Evolutionary conservation across 2,888 invertebrate genomes (phyloP).

Genomic region (Nomada goodeniana): DNA sequence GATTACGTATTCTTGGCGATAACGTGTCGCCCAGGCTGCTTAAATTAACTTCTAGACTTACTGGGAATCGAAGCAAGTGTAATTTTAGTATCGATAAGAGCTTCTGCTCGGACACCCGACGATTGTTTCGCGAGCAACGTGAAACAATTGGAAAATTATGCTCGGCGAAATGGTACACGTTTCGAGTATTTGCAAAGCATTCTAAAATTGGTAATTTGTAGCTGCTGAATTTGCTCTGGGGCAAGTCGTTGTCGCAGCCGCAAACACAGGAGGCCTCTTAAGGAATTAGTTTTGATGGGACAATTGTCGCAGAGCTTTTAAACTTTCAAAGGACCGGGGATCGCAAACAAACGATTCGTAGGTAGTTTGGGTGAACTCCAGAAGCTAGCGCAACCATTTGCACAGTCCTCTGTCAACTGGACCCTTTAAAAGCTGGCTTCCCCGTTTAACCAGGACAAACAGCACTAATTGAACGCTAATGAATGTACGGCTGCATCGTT

Average conservation of each 20-base stretch:
- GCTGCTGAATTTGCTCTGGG: conserved; percentile 1
- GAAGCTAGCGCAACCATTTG: conserved; percentile 74
- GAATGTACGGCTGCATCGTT: conserved; percentile 71
- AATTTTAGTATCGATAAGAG: neutral
- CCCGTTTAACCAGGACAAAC: conserved; percentile 79
- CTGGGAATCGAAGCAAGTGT: neutral
- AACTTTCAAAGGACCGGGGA: neutral
- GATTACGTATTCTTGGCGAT: conserved; percentile 15
- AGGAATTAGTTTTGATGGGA: conserved; percentile 3
- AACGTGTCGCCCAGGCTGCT: neutral
- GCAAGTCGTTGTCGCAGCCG: neutral
- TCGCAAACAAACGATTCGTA: conserved; percentile 14
- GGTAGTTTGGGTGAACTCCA: conserved; percentile 49
- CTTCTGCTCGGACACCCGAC: too few relatives aligned
- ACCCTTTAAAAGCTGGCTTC: conserved; percentile 75
- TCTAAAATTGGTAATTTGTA: conserved; percentile 12
- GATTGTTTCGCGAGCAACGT: neutral
- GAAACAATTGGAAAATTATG: neutral
- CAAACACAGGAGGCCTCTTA: neutral
- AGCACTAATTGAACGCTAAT: conserved; percentile 83
- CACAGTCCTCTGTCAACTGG: conserved; percentile 79
- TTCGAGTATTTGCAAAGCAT: neutral
- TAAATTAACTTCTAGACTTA: conserved; percentile 9
- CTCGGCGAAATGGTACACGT: neutral
- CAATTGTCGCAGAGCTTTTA: conserved; percentile 33